Evolutionary conservation across 2,888 invertebrate species (phyloP).

Genomic region (Papilio protenor): DNA sequence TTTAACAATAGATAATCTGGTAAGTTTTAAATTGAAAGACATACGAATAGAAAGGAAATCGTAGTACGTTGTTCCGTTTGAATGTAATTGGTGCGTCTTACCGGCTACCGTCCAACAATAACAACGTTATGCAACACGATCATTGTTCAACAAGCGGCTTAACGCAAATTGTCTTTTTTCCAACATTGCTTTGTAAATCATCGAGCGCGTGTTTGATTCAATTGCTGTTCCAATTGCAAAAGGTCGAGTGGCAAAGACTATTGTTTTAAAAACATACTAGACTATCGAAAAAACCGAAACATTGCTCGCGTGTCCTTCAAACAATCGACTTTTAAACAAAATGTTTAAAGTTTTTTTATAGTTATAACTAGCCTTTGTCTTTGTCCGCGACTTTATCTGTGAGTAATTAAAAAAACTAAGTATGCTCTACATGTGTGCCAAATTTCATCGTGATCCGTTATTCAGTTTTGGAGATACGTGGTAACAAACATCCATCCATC

Average conservation of each 20-base stretch:
- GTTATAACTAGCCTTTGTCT: no score
- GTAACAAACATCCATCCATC: no score
- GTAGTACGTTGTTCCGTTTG: neutral
- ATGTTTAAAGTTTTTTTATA: no score
- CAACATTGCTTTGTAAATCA: constrained; percentile 21
- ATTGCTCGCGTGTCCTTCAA: neutral
- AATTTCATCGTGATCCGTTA: no score
- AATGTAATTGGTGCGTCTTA: constrained; percentile 39
- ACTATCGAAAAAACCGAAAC: neutral
- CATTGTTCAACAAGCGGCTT: constrained; percentile 39
- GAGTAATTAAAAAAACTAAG: no score
- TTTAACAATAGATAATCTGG: neutral
- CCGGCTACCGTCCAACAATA: constrained; percentile 36
- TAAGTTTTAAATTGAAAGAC: neutral
- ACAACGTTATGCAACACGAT: constrained; percentile 37
- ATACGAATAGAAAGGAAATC: constrained; percentile 29
- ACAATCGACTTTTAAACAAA: neutral
- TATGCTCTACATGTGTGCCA: no score
- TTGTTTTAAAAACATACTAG: neutral
- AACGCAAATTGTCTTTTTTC: constrained; percentile 38
- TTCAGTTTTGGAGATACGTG: no score
- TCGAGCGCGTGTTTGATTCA: constrained; percentile 14
- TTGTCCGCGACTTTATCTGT: no score
- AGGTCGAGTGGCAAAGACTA: constrained; percentile 10
- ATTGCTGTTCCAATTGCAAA: constrained; percentile 36